phyloP scores from a whole-genome alignment of 1,140 invertebrate species.

The Proctacanthus coquilletti region DNA sequence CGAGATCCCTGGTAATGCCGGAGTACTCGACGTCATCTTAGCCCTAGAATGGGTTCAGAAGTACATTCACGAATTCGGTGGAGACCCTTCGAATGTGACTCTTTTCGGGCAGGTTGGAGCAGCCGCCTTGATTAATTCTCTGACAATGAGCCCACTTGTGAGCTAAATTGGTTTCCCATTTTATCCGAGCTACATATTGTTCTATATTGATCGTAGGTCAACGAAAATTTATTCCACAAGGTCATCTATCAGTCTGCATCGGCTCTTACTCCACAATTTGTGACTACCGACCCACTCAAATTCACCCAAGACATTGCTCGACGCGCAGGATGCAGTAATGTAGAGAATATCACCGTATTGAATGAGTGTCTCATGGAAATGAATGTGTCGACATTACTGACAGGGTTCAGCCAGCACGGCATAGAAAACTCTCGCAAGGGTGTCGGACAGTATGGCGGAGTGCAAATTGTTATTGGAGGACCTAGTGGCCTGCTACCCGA shows the following conservation, averaged over 20 bases:
- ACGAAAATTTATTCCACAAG: constrained; percentile 36
- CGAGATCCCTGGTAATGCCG: constrained; percentile 49
- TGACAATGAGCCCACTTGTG: constrained; percentile 28
- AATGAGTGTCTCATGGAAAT: constrained; percentile 18
- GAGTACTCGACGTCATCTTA: constrained; percentile 45
- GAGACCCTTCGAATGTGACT: constrained; percentile 43
- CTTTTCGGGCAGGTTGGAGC: constrained; percentile 44
- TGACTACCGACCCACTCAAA: constrained; percentile 37
- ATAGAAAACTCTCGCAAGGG: constrained; percentile 11
- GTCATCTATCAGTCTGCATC: constrained; percentile 31
- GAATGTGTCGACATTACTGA: constrained; percentile 19
- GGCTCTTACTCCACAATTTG: constrained; percentile 50
- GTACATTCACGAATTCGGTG: constrained; percentile 50
- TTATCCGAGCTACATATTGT: too few relatives aligned
- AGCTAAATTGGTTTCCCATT: too few relatives aligned
- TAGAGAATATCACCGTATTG: constrained; percentile 15
- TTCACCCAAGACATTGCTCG: constrained; percentile 18
- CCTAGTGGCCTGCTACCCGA: constrained; percentile 24
- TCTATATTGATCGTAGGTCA: too few relatives aligned
- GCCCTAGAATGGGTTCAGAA: constrained; percentile 44
- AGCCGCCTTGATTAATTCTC: constrained; percentile 31
- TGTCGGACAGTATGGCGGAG: constrained; percentile 17
- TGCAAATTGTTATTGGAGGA: constrained; percentile 25
- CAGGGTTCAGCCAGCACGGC: constrained; percentile 18
- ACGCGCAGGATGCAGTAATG: constrained; percentile 21